Conservation (phyloP, 2,113 vertebrate species). For the Sinocyclocheilus anshuiensis region DNA sequence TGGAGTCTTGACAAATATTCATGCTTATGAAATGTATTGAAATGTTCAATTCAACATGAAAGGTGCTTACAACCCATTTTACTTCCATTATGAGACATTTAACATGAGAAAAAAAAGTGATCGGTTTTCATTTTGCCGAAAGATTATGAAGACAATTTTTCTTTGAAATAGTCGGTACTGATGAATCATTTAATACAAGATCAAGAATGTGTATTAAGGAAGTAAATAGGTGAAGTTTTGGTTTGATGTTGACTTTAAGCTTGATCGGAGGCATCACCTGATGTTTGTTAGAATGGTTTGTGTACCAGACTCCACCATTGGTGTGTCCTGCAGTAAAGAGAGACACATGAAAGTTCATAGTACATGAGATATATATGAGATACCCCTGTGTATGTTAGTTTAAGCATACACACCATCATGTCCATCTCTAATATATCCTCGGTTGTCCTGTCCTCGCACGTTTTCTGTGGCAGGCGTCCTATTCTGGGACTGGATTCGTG, state of each 20-base stretch:
- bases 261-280: constrained; percentile 47
- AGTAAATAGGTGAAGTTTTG: not conserved
- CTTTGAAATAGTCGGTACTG: not conserved
- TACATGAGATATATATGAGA: not conserved
- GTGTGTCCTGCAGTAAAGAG: constrained; percentile 46
- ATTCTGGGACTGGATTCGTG: constrained; percentile 58
- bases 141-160: not conserved
- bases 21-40: not conserved
- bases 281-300: not conserved
- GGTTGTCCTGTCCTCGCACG: constrained; percentile 58
- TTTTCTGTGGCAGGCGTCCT: constrained; percentile 17
- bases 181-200: not conserved
- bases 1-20: not conserved
- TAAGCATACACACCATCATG: constrained; percentile 58
- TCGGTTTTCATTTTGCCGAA: not conserved
- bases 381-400: not conserved
- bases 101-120: not conserved
- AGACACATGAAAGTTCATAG: not conserved
- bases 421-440: constrained; percentile 56
- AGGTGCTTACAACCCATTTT: not conserved
- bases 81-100: not conserved
- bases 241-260: not conserved
- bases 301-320: constrained; percentile 42
- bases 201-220: not conserved
- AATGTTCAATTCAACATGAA: not conserved